These are phyloP conservation scores for Tricholaema leucomelas DNA, from an alignment of 2,113 vertebrate genomes.

Conservation along the genomic window DNA sequence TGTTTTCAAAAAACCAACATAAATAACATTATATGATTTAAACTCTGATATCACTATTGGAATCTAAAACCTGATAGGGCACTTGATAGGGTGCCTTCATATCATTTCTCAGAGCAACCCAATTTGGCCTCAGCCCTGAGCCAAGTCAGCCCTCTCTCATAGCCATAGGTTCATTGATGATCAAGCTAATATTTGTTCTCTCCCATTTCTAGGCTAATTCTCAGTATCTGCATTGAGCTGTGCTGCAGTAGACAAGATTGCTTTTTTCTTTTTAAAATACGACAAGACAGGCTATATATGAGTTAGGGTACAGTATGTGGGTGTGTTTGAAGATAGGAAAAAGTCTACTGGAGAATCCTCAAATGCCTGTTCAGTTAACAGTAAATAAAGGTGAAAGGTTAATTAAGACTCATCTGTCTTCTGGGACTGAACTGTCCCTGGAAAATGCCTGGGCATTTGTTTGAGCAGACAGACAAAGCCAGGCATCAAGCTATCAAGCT, in stretches of 20 bases:
- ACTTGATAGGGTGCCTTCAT: not conserved
- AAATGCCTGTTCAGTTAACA: not conserved
- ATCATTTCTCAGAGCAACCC: not conserved
- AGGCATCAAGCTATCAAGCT: not conserved
- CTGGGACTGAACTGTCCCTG: not conserved
- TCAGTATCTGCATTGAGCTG: not conserved
- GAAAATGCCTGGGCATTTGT: not conserved
- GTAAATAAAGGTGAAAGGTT: not conserved
- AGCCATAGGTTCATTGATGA: not conserved
- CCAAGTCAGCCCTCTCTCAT: not conserved
- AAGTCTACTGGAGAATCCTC: not conserved
- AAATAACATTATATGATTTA: not conserved
- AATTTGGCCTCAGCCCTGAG: not conserved
- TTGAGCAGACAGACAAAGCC: not conserved
- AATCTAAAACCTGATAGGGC: not conserved
- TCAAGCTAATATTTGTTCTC: not conserved
- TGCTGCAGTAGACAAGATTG: not conserved
- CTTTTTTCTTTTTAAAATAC: not conserved
- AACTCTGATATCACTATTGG: not conserved
- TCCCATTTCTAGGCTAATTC: not conserved
- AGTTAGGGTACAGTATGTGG: not conserved
- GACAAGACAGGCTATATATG: not conserved
- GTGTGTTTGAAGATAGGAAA: not conserved
- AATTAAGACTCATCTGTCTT: not conserved
- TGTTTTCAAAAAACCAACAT: fast-evolving